A percentile compares a stretch with the other conserved stretches of the same genome.
phyloP scores from a whole-genome alignment of 2,113 vertebrate species.

The Alethe castanea region DNA sequence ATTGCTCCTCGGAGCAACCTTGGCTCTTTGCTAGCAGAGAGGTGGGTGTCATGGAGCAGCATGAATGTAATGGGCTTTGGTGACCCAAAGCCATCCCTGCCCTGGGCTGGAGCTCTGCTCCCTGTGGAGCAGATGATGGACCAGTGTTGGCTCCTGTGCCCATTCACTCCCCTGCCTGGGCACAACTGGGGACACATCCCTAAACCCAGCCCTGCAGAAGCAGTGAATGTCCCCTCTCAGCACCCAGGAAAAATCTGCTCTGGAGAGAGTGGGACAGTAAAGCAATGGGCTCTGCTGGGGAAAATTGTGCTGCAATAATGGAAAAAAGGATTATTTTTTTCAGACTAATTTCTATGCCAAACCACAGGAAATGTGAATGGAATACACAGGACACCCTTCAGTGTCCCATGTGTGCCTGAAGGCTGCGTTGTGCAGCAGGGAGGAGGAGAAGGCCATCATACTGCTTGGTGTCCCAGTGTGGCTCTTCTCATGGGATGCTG shows the following conservation, averaged over 20 bases:
- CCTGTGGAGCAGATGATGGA: not conserved
- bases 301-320: not conserved
- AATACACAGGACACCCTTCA: not conserved
- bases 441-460: rapidly evolving
- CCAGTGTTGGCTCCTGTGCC: not conserved
- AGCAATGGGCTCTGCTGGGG: not conserved
- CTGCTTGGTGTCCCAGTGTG: not conserved
- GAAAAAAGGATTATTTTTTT: not conserved
- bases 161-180: not conserved
- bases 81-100: not conserved
- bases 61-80: not conserved
- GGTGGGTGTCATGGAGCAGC: not conserved
- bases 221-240: not conserved
- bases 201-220: not conserved
- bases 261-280: not conserved
- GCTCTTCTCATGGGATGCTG: not conserved
- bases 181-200: not conserved
- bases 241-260: not conserved
- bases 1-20: not conserved
- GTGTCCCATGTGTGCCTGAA: not conserved
- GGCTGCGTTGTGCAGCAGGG: not conserved
- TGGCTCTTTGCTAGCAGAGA: not conserved
- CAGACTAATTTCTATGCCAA: not conserved
- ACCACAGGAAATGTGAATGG: not conserved
- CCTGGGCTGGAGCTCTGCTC: not conserved